These are phyloP conservation scores for Graptemys geographica DNA, from an alignment of 2,797 vertebrate species.

Conservation along the genomic window DNA sequence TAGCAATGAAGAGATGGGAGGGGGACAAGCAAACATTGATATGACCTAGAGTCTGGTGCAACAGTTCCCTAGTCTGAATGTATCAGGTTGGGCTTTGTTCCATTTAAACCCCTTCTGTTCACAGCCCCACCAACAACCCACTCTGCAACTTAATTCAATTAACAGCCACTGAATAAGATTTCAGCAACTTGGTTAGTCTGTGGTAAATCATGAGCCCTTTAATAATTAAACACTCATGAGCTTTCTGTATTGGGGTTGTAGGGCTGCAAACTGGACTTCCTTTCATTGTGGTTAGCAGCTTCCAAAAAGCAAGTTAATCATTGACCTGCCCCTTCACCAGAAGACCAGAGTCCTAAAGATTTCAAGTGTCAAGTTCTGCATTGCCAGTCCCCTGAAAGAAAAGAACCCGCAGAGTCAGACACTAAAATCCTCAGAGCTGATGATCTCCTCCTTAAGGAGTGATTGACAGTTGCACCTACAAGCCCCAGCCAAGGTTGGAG, in stretches of 20 bases:
- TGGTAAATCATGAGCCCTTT: constrained; percentile 68
- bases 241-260: constrained; percentile 44
- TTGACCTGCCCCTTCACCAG: constrained; percentile 62
- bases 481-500: background rate
- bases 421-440: background rate
- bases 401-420: background rate
- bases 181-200: constrained; percentile 28
- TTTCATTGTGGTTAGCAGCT: constrained; percentile 53
- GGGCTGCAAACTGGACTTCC: constrained; percentile 19
- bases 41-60: background rate
- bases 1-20: background rate
- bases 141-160: constrained; percentile 64
- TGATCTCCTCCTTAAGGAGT: background rate
- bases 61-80: background rate
- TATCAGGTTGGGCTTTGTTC: background rate
- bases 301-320: constrained; percentile 73
- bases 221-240: constrained; percentile 73
- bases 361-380: constrained; percentile 33
- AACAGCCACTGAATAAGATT: constrained; percentile 34
- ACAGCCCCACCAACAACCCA: background rate
- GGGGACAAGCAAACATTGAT: background rate
- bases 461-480: too few species aligned
- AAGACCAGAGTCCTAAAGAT: constrained; percentile 42
- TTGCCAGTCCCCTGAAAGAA: background rate
- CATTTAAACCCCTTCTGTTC: background rate